phyloP scores from a whole-genome alignment of 2,113 vertebrate genomes.

The Calyptommatus sinebrachiatus region DNA sequence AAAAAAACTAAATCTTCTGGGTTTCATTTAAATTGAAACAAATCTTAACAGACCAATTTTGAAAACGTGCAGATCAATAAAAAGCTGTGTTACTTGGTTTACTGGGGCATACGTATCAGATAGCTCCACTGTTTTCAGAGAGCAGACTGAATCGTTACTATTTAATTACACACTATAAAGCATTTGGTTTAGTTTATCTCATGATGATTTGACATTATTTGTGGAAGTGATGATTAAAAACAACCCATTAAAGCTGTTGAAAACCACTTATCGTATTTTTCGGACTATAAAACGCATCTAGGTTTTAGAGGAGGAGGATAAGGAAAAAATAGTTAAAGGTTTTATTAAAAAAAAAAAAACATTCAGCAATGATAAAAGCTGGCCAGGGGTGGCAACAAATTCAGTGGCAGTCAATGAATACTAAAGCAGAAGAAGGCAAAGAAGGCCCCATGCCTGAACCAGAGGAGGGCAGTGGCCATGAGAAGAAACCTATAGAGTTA shows the following conservation, averaged over 20 bases:
- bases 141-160: constrained; percentile 4
- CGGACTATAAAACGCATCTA: too few species aligned
- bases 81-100: background rate
- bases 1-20: background rate
- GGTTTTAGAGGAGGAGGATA: too few species aligned
- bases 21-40: background rate
- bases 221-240: background rate
- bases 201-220: constrained; percentile 4
- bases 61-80: background rate
- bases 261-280: background rate
- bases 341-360: too few species aligned
- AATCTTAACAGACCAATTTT: background rate
- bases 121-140: background rate
- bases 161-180: background rate
- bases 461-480: too few species aligned
- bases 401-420: too few species aligned
- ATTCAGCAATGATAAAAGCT: too few species aligned
- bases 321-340: too few species aligned
- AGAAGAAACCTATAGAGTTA: too few species aligned
- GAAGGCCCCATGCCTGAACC: too few species aligned
- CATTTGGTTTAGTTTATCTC: constrained; percentile 4
- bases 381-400: too few species aligned
- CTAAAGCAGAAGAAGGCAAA: too few species aligned
- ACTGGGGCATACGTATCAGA: background rate
- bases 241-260: background rate